Evolutionary conservation across 1,140 invertebrate genomes (phyloP).

Genomic region (Drosophila kurseongensis): DNA sequence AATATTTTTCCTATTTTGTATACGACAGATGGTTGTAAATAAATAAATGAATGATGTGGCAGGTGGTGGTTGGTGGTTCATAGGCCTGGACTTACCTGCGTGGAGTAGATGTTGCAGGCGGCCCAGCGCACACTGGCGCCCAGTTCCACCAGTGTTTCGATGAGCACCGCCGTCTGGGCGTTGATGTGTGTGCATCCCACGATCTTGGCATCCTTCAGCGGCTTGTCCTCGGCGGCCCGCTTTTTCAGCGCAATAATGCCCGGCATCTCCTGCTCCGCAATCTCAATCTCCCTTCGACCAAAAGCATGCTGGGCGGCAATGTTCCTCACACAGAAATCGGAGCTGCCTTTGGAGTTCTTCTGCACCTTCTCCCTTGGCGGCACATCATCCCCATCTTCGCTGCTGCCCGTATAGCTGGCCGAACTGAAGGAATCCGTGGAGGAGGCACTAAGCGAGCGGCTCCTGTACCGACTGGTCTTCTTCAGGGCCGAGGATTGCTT

Average conservation of each 20-base stretch:
- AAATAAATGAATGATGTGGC: background rate
- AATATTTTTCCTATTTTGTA: background rate
- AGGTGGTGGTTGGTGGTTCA: too few species aligned
- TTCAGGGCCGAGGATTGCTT: conserved; percentile 90
- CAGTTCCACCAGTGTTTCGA: conserved; percentile 95
- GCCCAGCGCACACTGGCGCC: conserved; percentile 97
- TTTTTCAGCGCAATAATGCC: conserved; percentile 97
- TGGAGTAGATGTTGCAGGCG: conserved; percentile 99
- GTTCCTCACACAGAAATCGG: conserved; percentile 96
- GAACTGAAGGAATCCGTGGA: conserved; percentile 97
- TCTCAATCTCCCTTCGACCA: conserved; percentile 98
- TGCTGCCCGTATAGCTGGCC: conserved; percentile 96
- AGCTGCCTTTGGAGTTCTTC: conserved; percentile 91
- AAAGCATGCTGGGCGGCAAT: conserved; percentile 96
- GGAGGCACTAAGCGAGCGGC: conserved; percentile 95
- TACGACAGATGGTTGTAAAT: background rate
- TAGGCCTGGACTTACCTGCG: conserved; percentile 87
- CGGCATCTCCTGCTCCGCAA: conserved; percentile 99
- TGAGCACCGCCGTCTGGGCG: conserved; percentile 98
- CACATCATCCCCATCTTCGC: conserved; percentile 91
- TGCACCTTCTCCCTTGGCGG: conserved; percentile 94
- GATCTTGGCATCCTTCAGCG: conserved; percentile 97
- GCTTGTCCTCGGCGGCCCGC: conserved; percentile 96
- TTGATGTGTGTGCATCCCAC: conserved; percentile 99
- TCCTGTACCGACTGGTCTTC: conserved; percentile 93